These are phyloP conservation scores for Tetranychus truncatus DNA, from an alignment of 2,888 invertebrate genomes.

Conservation along the genomic window DNA sequence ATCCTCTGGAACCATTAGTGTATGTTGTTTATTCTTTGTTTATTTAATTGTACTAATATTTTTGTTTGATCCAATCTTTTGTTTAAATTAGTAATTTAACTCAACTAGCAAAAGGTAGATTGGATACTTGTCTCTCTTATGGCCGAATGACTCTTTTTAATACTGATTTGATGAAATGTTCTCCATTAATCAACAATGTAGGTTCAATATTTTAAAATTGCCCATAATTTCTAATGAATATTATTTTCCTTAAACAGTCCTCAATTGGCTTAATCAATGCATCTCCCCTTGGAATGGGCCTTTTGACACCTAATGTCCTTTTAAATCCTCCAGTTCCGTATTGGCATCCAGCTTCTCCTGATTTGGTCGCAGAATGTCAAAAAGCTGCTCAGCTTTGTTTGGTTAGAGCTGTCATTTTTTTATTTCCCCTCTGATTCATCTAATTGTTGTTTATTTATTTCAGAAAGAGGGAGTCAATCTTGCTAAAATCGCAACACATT, in stretches of 20 bases:
- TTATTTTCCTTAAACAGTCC: slow-evolving; percentile 29
- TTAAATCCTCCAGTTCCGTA: slow-evolving; percentile 31
- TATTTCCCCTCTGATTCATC: not conserved
- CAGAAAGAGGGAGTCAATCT: not conserved
- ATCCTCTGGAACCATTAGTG: slow-evolving; percentile 54
- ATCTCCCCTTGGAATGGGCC: slow-evolving; percentile 59
- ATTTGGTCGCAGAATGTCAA: slow-evolving; percentile 43
- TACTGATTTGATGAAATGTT: slow-evolving; percentile 49
- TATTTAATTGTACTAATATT: not conserved
- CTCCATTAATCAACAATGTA: slow-evolving; percentile 44
- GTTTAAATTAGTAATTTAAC: slow-evolving; percentile 37
- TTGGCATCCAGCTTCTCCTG: slow-evolving; percentile 60
- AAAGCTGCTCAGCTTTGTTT: slow-evolving; percentile 38
- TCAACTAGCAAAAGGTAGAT: slow-evolving; percentile 42
- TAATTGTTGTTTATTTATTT: not conserved
- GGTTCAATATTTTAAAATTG: slow-evolving; percentile 35
- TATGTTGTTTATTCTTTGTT: slow-evolving; percentile 29
- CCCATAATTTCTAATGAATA: not conserved
- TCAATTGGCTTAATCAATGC: slow-evolving; percentile 66
- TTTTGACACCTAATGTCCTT: slow-evolving; percentile 45
- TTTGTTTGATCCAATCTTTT: not conserved
- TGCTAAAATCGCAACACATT: not conserved
- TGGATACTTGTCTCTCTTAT: slow-evolving; percentile 56
- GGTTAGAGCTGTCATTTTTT: slow-evolving; percentile 16
- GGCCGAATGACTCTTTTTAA: slow-evolving; percentile 60